Evolutionary conservation across 2,888 invertebrate species (phyloP).

Genomic region (Lasioglossum marginatum): DNA sequence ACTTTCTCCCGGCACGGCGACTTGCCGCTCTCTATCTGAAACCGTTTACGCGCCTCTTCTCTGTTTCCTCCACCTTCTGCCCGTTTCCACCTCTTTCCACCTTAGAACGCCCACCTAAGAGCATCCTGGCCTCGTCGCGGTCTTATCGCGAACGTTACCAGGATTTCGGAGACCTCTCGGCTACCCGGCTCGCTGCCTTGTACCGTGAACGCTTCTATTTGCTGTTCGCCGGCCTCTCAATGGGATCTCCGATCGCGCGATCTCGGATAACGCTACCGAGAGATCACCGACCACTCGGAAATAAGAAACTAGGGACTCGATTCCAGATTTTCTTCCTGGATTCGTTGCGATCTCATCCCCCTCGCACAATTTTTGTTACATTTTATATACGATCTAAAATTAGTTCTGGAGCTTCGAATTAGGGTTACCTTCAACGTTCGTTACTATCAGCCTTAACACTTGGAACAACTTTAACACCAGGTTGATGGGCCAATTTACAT

Average conservation of each 20-base stretch:
- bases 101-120: conserved; percentile 26
- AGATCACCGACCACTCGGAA: neutral
- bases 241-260: conserved; percentile 13
- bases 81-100: neutral
- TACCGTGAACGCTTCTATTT: neutral
- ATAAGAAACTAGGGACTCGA: neutral
- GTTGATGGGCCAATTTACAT: neutral
- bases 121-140: conserved; percentile 20
- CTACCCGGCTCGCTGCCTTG: neutral
- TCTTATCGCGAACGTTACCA: conserved; percentile 37
- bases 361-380: neutral
- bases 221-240: neutral
- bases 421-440: conserved; percentile 21
- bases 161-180: conserved; percentile 32
- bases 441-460: neutral
- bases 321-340: neutral
- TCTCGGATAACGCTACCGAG: neutral
- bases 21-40: conserved; percentile 76
- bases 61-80: neutral
- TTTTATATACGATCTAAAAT: neutral
- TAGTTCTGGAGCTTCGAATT: neutral
- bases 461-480: neutral
- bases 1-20: conserved; percentile 61
- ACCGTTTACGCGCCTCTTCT: conserved; percentile 73
- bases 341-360: neutral